phyloP scores from a whole-genome alignment of 2,113 vertebrate genomes.

The Corythornis madagascariensis region DNA sequence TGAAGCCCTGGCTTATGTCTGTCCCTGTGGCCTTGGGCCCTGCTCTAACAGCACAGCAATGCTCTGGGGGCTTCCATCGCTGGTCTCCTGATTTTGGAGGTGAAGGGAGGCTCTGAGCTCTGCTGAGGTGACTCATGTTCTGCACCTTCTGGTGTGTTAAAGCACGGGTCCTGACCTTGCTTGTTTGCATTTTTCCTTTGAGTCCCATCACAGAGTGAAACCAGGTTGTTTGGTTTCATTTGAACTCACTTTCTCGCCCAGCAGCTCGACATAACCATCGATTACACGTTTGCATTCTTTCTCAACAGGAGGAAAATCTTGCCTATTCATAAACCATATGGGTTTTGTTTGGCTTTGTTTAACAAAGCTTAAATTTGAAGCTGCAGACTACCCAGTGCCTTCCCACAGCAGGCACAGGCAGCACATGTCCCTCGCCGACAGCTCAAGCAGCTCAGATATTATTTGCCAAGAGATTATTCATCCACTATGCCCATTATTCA shows the following conservation, averaged over 20 bases:
- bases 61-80: not conserved
- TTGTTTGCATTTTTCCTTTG: not conserved
- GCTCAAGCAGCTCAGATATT: slow-evolving; percentile 22
- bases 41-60: not conserved
- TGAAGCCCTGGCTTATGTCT: not conserved
- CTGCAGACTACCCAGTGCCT: slow-evolving; percentile 30
- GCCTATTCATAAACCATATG: slow-evolving; percentile 20
- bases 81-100: not conserved
- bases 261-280: not conserved
- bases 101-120: not conserved
- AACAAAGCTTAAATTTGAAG: slow-evolving; percentile 41
- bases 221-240: not conserved
- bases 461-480: slow-evolving; percentile 58
- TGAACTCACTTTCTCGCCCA: not conserved
- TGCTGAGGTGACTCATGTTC: not conserved
- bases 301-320: slow-evolving; percentile 13
- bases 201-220: not conserved
- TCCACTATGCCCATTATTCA: not conserved
- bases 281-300: not conserved
- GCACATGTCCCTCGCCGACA: slow-evolving; percentile 5
- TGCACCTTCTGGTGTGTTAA: not conserved
- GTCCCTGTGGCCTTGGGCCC: not conserved
- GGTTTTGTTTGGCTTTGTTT: slow-evolving; percentile 44
- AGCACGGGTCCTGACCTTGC: not conserved
- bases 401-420: not conserved